Evolutionary conservation across 1,140 invertebrate genomes (phyloP).

Genomic region (Hypothenemus hampei): DNA sequence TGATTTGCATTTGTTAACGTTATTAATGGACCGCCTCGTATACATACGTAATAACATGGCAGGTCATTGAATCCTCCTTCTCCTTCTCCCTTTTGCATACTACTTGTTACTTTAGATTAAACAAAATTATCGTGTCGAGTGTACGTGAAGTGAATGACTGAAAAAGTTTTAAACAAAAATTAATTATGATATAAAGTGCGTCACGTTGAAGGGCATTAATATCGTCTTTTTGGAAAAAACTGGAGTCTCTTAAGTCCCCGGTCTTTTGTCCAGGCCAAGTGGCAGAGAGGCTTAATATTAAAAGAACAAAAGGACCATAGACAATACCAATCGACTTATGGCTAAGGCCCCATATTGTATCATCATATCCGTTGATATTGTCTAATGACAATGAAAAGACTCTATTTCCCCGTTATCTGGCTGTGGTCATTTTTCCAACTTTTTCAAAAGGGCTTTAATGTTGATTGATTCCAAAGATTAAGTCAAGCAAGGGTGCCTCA

Average conservation of each 20-base stretch:
- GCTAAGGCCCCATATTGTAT: conserved; percentile 7
- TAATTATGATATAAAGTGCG: background rate
- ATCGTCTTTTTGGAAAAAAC: too few species aligned
- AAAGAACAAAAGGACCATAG: conserved; percentile 9
- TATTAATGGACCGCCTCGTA: conserved; percentile 23
- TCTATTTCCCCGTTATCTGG: conserved; percentile 6
- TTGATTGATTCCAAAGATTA: background rate
- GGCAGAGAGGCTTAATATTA: conserved; percentile 13
- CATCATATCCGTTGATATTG: conserved; percentile 13
- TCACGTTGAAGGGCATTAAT: background rate
- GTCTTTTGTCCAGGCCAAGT: conserved; percentile 5
- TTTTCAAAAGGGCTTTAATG: background rate
- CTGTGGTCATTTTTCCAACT: conserved; percentile 8
- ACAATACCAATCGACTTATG: conserved; percentile 13
- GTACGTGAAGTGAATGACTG: background rate
- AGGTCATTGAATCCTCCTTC: conserved; percentile 14
- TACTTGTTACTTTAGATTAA: background rate
- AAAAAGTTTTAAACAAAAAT: background rate
- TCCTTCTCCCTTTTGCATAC: too few species aligned
- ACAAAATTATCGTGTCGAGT: background rate
- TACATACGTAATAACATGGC: conserved; percentile 18
- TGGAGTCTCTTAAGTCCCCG: too few species aligned
- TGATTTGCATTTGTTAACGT: conserved; percentile 25
- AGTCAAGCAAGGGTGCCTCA: too few species aligned
- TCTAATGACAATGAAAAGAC: conserved; percentile 7